Percentiles rank a stretch among this genome's conserved stretches.
phyloP scores from a whole-genome alignment of 2,797 vertebrate species.

The Hemitrygon akajei region DNA sequence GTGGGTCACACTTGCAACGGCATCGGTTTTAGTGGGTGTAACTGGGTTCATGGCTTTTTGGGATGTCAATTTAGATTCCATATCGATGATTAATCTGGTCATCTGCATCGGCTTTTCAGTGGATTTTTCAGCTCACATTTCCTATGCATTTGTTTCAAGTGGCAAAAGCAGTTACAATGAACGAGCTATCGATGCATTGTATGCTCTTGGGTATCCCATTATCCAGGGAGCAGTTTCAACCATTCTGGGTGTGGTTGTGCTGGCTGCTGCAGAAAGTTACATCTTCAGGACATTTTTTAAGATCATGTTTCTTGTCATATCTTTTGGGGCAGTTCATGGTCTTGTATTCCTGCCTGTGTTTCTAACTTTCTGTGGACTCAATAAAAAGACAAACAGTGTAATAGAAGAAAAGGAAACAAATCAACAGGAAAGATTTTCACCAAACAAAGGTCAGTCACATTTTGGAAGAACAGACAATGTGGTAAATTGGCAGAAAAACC shows the following conservation, averaged over 20 bases:
- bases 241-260: slow-evolving; percentile 54
- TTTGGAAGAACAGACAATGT: too few species aligned
- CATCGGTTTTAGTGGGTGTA: slow-evolving; percentile 69
- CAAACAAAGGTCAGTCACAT: too few species aligned
- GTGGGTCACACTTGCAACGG: slow-evolving; percentile 74
- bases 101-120: slow-evolving; percentile 83
- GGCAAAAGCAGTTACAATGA: slow-evolving; percentile 50
- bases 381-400: slow-evolving; percentile 53
- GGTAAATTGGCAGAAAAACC: too few species aligned
- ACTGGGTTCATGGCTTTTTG: slow-evolving; percentile 74
- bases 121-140: slow-evolving; percentile 77
- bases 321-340: slow-evolving; percentile 59
- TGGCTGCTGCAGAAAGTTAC: slow-evolving; percentile 64
- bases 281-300: slow-evolving; percentile 81
- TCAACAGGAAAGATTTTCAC: too few species aligned
- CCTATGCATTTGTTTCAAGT: slow-evolving; percentile 68
- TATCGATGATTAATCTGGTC: slow-evolving; percentile 80
- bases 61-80: slow-evolving; percentile 69
- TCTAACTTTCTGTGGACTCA: slow-evolving; percentile 60
- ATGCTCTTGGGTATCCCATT: slow-evolving; percentile 65
- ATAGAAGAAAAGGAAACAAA: too few species aligned
- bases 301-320: slow-evolving; percentile 68
- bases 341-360: slow-evolving; percentile 67
- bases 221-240: slow-evolving; percentile 75
- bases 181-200: slow-evolving; percentile 59